Percentiles rank a stretch among this genome's conserved stretches.
Conservation (phyloP, 2,888 invertebrate genomes). For the Cinara cedri region DNA sequence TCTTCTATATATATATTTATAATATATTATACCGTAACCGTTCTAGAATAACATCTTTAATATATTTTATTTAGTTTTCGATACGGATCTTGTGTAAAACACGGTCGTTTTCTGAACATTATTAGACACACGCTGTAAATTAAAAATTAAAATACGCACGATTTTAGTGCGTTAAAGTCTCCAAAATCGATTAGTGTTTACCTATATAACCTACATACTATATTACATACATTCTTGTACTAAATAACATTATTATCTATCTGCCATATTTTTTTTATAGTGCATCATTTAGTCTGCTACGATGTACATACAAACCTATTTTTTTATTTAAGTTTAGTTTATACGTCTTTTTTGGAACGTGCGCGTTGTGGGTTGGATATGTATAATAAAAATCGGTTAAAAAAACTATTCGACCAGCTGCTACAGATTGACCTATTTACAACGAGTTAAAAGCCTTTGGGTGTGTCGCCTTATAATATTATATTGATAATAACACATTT, state of each 20-base stretch:
- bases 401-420: neutral
- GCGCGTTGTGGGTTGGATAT: neutral
- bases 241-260: neutral
- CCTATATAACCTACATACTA: no score
- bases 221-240: neutral
- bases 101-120: neutral
- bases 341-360: neutral
- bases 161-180: neutral
- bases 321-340: no score
- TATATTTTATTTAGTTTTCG: neutral
- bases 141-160: neutral
- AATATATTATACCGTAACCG: neutral
- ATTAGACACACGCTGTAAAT: neutral
- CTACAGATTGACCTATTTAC: constrained; percentile 6
- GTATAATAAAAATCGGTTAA: neutral
- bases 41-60: neutral
- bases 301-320: no score
- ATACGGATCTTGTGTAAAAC: neutral
- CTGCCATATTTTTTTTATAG: no score
- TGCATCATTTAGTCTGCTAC: no score
- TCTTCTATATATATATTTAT: neutral
- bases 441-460: constrained; percentile 14
- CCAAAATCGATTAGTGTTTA: neutral
- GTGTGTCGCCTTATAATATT: constrained; percentile 1
- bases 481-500: neutral